Evolutionary conservation across 2,797 vertebrate genomes (phyloP), one percentile per base, ranked within the genome.

Genomic region (Anisognathus igniventris): DNA sequence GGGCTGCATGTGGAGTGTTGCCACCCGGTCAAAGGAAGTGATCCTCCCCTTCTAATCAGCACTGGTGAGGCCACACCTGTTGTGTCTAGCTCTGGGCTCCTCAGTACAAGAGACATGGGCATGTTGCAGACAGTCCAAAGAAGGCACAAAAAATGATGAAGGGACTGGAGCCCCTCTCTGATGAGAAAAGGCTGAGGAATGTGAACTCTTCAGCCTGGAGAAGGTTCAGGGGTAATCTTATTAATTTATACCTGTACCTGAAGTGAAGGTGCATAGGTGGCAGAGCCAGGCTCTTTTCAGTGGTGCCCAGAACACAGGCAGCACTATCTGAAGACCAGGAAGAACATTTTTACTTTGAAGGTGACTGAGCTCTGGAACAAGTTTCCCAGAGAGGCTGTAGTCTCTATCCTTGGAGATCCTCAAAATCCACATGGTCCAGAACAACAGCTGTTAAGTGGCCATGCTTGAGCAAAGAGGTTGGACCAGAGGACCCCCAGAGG

Each of bases 11-110:
- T 47, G 14, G 5, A 68, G 3, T 6, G 5, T 2, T 77, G 45
- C 4, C 47, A 33, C 10, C 7, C 20, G 4, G 21, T 13, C 1
- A 0, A 42, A 40, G 18, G 30, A 76, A 33, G 17, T 12, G 23
- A 65, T 68, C 21, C 27, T 60, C 72, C 30, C 14, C 18, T 25
- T 64, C 20, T 30, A 10, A n/a, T 13, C 56, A 64, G 65, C 35
- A 50, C 28, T 54, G n/a, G 10, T n/a, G 14, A 62, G 17, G 24
- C n/a, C 50, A 56, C 1, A 4, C 3, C 24, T 25, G 37, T 2
- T 37, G 16, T 17, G 9, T 37, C n/a, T 40, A 15, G 3, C 28
- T 70, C 71, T 64, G 71, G 21, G n/a, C 24, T 76, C 24, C 37
- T 31, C 44, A 25, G 28, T 11, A 16, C n/a, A 30, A 10, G 5